Base-by-base conservation (phyloP, 2,888 invertebrate genomes). In the Monopis laevigella region DNA sequence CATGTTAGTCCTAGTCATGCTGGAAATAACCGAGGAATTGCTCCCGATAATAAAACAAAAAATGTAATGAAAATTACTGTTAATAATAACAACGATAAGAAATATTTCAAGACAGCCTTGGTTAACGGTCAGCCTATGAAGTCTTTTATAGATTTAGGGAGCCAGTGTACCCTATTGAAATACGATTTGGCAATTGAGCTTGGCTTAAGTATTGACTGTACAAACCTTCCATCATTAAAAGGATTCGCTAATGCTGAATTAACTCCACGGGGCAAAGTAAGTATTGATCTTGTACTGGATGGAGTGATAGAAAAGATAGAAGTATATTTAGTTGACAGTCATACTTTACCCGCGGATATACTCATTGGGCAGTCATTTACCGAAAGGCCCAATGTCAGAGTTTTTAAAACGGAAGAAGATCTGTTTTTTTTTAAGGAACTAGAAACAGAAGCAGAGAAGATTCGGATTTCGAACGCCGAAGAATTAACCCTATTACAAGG, bases 361-460 rank as follows among this genome's bases (percentile, higher is more conserved):
- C 11, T 36, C 10, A 36, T 36, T 11, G 36, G 36, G 10, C 36
- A 36, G n/a, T 10, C 36, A 4, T 36, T 36, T 5, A 36, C 36
- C 12, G 36, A 36, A 12, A 6, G 17, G n/a, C 36, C 36, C 5
- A 6, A 12, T 5, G 36, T 36, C 2, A 4, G 36, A 8, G 36
- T 19, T 3, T 36, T 18, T 11, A 36, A 36, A 36, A 36, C 36
- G 11, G 19, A 36, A 18, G 36, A 36, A 7, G 19, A 7, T 11
- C n/a, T 36, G 19, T 18, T 36, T 18, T 36, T 36, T 36, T 36
- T 18, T 36, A 36, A 36, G 11, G 36, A 36, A 18, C 6, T 24
- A 24, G 24, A 6, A 7, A 24, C 24, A 24, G 10, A 24, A 6
- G 10, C 6, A 7, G 10, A 6, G 10, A 24, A 24, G 10, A 24